phyloP scores from a whole-genome alignment of 2,888 invertebrate species.

The Cephus pulcher region DNA sequence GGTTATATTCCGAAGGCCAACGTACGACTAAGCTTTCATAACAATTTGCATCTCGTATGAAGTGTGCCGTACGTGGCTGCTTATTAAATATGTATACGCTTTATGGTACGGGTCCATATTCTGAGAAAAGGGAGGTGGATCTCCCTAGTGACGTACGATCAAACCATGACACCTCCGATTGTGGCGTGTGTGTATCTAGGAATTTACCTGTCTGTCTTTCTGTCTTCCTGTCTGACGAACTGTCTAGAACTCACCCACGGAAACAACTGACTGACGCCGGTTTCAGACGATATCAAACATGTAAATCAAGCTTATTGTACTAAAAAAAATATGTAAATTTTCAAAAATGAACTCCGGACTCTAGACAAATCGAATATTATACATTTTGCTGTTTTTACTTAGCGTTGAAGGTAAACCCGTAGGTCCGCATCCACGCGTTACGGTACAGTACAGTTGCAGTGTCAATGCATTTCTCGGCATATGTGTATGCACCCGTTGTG shows the following conservation, averaged over 20 bases:
- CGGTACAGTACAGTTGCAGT: not conserved
- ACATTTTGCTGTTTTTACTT: not conserved
- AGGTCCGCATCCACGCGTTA: not conserved
- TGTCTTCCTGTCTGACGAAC: not conserved
- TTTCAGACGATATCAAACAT: not conserved
- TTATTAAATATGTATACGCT: constrained; percentile 63
- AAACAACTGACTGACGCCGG: constrained; percentile 35
- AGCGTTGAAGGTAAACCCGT: not conserved
- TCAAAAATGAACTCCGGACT: not conserved
- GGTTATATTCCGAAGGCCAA: constrained; percentile 43
- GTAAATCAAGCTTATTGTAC: not conserved
- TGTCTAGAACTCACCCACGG: constrained; percentile 20
- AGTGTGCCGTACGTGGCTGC: constrained; percentile 30
- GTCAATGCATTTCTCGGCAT: constrained; percentile 31
- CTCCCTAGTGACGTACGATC: constrained; percentile 21
- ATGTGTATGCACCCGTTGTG: constrained; percentile 26
- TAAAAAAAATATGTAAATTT: not conserved
- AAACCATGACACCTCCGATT: constrained; percentile 27
- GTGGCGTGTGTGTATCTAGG: constrained; percentile 27
- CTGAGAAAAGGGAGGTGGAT: constrained; percentile 31
- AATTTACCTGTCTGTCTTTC: not conserved
- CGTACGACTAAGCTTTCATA: constrained; percentile 61
- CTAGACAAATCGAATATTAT: not conserved
- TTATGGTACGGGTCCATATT: constrained; percentile 42
- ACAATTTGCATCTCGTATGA: constrained; percentile 61